Base-by-base conservation (phyloP, 2,113 vertebrate species). In the Acrocephalus kingi region DNA sequence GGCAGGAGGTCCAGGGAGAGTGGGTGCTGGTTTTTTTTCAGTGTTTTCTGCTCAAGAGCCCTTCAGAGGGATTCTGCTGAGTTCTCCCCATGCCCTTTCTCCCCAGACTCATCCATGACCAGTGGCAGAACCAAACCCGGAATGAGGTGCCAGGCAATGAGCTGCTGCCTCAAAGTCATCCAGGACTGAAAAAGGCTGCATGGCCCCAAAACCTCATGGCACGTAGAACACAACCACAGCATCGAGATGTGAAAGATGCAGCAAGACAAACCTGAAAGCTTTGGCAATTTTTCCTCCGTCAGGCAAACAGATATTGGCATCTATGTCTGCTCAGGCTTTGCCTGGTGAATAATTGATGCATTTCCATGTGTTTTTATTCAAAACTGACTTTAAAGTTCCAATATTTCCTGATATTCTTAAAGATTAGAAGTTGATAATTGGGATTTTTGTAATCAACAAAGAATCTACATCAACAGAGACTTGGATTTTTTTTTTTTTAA, bases 261-360 rank as follows among this genome's bases (percentile, higher is more conserved):
- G 73, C 80, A 94, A 67, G 79, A 90, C 73, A 89, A 90, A 93
- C 58, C 54, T 52, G 64, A 93, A 94, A 67, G 83, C 23, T 27
- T 80, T 84, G 76, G 80, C 68, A 68, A 59, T 49, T 73, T 74
- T 30, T 77, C 61, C 49, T 13, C 75, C 91, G 84, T 89, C 69
- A 95, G 85, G 59, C 80, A 97, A 96, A 95, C 67, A 95, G 79
- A 64, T 94, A 93, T 95, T 96, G 94, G 89, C 95, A 96, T 81
- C 67, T 59, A 6, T 20, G 88, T 94, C 97, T 97, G 95, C 87
- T 95, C 78, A 94, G 95, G 88, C 94, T 92, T 96, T 88, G 91
- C 94, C 91, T 89, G 30, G 77, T 97, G 90, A 98, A 98, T 97
- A 96, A 97, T 93, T 94, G 87, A 97, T 97, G 80, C 23, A 28